Base-by-base conservation (phyloP, 2,888 invertebrate genomes). In the Galeopsomyia nigrocyanea region DNA sequence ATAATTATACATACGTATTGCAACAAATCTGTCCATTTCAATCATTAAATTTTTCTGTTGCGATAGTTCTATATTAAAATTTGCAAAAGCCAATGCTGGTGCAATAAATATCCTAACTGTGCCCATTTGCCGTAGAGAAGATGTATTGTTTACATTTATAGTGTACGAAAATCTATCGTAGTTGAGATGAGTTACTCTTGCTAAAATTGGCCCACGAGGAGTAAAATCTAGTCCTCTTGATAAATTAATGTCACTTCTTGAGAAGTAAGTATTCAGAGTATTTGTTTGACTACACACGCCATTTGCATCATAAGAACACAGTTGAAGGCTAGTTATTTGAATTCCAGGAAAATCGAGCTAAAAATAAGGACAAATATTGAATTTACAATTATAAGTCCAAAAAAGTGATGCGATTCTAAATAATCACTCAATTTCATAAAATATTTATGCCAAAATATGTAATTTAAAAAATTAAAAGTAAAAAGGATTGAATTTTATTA, bases 181-280 rank as follows among this genome's bases (percentile, higher is more conserved):
- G 86, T 95, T 94, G 73, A 95, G 88, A 86, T 95, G 95, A 0
- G 92, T 93, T 84, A 94, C 92, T 39, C 92, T 88, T 0, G 92
- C 94, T 61, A 92, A 90, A 58, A 95, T 91, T 58, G 91, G 86
- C 58, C 94, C 95, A 0, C 93, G 88, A 0, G 94, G 94, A 14
- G 91, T 89, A 87, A 95, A 95, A 87, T 95, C 95, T 82, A 96
- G 89, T 0, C 96, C 95, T 1, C 94, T 89, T 0, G 92, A 90
- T 50, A 96, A 84, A 81, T 95, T 93, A 77, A 95, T 89, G 61
- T 92, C 92, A 68, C 92, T 92, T 86, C 92, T 91, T 88, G 92
- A 92, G 95, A 95, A 95, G 86, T 90, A 92, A 0, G 95, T 95
- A 74, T 87, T 86, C 53, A 95, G 77, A 0, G 84, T 83, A 62